Conservation (phyloP, 2,797 vertebrate species). For the Lacerta agilis region DNA sequence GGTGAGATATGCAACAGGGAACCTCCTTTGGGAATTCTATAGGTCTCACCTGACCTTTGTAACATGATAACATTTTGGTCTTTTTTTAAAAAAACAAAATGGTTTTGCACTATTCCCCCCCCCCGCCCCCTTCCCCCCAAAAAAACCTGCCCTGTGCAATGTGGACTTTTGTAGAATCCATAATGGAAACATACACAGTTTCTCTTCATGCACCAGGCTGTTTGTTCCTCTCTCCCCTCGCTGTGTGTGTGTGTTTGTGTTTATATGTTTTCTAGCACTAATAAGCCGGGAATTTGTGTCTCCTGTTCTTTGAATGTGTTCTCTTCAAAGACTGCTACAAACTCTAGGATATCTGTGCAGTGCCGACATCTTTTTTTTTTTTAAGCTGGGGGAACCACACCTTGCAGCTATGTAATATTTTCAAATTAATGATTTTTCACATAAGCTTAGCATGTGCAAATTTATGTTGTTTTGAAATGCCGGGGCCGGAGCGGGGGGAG, state of each 20-base stretch:
- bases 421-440: slow-evolving; percentile 8
- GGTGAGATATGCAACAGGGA: background rate
- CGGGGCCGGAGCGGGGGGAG: no score
- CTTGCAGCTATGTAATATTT: background rate
- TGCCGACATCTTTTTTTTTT: background rate
- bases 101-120: background rate
- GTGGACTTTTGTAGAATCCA: background rate
- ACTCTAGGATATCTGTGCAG: background rate
- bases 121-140: no score
- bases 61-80: background rate
- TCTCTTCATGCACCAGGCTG: background rate
- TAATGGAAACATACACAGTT: background rate
- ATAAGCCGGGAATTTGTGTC: background rate
- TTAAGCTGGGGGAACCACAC: background rate
- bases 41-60: background rate
- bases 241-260: background rate
- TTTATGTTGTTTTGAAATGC: background rate
- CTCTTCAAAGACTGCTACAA: slow-evolving; percentile 16
- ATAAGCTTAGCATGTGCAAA: background rate
- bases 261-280: background rate
- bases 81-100: background rate
- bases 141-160: background rate
- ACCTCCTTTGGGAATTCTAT: background rate
- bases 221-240: no score
- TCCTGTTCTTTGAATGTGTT: background rate